Base-by-base conservation (phyloP, 2,113 vertebrate species). In the Burhinus bistriatus region DNA sequence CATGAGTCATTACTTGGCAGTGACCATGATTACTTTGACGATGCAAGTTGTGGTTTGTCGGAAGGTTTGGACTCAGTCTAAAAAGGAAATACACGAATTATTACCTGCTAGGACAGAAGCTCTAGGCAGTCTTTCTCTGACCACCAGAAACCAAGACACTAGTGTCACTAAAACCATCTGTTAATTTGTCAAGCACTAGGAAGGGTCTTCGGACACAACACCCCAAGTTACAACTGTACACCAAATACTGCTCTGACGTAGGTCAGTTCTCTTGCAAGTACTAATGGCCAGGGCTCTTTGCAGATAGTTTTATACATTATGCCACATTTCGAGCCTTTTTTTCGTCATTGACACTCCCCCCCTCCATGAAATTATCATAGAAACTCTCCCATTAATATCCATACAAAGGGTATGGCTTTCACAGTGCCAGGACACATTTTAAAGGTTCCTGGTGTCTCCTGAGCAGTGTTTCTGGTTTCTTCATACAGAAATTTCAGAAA, bases 1-100 rank as follows among this genome's bases (percentile, higher is more conserved):
- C 27, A 6, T 77, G 89, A 97, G 85, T 94, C 95, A 95, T 40
- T 27, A 57, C 29, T 70, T 95, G 94, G 83, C 91, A 89, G 45
- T 15, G 51, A 51, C 8, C 4, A 32, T 0, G 27, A 26, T 30
- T 8, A 61, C n/a, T 58, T 79, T 72, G 87, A 79, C 89, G 85
- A 77, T 19, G 6, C 77, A 85, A 79, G 87, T 17, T 77, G 66
- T 58, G 64, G 62, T 95, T 76, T 77, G 70, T 58, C 87, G 40
- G 58, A 72, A 85, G 57, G 40, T 25, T 57, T 52, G 44, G 25
- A 21, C 9, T 84, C 47, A 32, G 13, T 38, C 72, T 76, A 9
- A 57, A 79, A 54, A 57, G 27, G 9, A 87, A 95, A 69, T 9
- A 30, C 38, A 47, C 9, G 9, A 27, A 16, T 65, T 61, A 45